Evolutionary conservation across 2,113 vertebrate genomes (phyloP), one percentile per base, ranked within the genome.

Genomic region (Trogon melanurus): DNA sequence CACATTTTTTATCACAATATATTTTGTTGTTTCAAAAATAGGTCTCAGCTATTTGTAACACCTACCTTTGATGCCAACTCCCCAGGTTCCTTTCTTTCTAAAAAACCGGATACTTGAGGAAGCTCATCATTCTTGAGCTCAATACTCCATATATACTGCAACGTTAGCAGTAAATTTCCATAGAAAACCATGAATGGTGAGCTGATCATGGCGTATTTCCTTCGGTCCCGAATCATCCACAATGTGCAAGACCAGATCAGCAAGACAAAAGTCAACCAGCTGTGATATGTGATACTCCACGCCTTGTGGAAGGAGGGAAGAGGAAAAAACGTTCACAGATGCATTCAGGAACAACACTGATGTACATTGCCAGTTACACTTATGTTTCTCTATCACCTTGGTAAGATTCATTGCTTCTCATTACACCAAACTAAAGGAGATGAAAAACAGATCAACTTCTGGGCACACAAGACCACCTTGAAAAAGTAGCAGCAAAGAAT

Each of bases 231-330:
- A 91, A 99, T 98, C 99, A 99, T 99, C 99, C 99, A 99, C 66
- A 99, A 91, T 4, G 98, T 97, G 70, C 99, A 99, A 4, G 99
- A 99, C 99, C 99, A 99, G 69, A 99, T 99, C 85, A 99, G 96
- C 61, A 99, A 98, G 60, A 99, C 98, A 45, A 99, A 99, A 10
- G 99, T 99, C 95, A 99, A 90, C 99, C 99, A 99, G 97, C 99
- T 99, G 95, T 99, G 98, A n/a, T 99, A 99, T 0, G 99, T 99
- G 97, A 99, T 99, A 96, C 99, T 99, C 99, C 99, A 99, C 0
- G 98, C 99, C 99, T 99, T 16, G 7, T 15, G 57, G 61, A 93
- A 48, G 34, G 22, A 88, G 32, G 19, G 79, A 82, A 75, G 36
- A 86, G 20, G 16, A 22, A 84, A 80, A 79, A 85, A 36, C 4